These are phyloP conservation scores for Drosophila sulfurigaster DNA, from an alignment of 1,140 invertebrate genomes.

Conservation along the genomic window DNA sequence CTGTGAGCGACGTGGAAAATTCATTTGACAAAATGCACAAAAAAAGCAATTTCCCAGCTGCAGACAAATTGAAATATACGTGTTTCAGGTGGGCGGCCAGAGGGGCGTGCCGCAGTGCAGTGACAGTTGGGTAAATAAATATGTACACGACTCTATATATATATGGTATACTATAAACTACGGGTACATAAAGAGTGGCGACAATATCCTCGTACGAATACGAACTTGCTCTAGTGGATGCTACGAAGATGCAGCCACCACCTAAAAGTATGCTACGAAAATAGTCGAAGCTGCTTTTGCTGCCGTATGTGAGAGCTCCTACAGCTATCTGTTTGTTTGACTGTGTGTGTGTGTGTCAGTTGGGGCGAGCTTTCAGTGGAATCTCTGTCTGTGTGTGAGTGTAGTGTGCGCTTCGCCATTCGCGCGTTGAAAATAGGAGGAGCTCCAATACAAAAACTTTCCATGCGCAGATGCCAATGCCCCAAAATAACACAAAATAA, in stretches of 20 bases:
- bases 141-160: constrained; percentile 24
- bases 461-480: constrained; percentile 72
- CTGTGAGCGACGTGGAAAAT: constrained; percentile 81
- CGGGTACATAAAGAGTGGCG: constrained; percentile 48
- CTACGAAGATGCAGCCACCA: constrained; percentile 76
- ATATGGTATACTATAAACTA: constrained; percentile 1
- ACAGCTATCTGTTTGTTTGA: constrained; percentile 1
- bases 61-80: constrained; percentile 79
- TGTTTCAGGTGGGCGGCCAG: constrained; percentile 9
- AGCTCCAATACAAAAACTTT: constrained; percentile 72
- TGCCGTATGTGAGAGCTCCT: constrained; percentile 70
- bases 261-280: constrained; percentile 83
- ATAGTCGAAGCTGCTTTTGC: constrained; percentile 70
- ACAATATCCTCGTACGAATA: constrained; percentile 23
- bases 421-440: constrained; percentile 81
- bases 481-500: constrained; percentile 21
- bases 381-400: constrained; percentile 27
- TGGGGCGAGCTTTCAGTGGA: constrained; percentile 41
- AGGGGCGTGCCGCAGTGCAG: constrained; percentile 58
- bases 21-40: constrained; percentile 83
- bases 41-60: constrained; percentile 81
- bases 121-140: constrained; percentile 80
- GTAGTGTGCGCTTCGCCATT: constrained; percentile 72
- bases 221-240: constrained; percentile 23
- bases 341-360: constrained; percentile 35